Percentiles rank a stretch among this genome's conserved stretches.
Conservation (phyloP, 2,113 vertebrate species). For the Gorsachius goisagi region DNA sequence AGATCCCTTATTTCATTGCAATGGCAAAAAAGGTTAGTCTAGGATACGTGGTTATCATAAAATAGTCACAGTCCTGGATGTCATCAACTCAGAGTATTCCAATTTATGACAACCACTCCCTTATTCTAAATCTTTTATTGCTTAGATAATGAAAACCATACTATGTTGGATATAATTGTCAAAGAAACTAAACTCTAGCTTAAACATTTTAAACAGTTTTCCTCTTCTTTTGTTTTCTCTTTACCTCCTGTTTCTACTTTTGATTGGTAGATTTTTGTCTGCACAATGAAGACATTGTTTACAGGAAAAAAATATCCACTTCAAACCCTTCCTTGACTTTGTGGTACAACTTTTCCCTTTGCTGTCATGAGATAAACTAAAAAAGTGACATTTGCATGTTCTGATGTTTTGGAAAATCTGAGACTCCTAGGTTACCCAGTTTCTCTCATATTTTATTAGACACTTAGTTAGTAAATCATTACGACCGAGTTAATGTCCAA, state of each 20-base stretch:
- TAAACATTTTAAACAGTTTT: background rate
- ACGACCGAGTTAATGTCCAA: background rate
- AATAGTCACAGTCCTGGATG: slow-evolving; percentile 13
- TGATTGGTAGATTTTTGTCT: background rate
- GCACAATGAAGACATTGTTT: background rate
- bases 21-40: slow-evolving; percentile 49
- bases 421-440: background rate
- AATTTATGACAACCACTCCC: background rate
- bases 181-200: background rate
- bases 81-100: background rate
- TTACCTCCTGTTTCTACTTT: background rate
- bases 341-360: background rate
- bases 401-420: background rate
- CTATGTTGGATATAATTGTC: background rate
- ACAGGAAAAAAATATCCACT: background rate
- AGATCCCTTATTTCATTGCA: slow-evolving; percentile 41
- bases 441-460: background rate
- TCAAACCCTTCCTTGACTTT: background rate
- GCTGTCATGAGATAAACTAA: background rate
- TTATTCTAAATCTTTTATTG: slow-evolving; percentile 40
- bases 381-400: background rate
- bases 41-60: slow-evolving; percentile 56
- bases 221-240: background rate
- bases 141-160: slow-evolving; percentile 18
- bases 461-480: background rate